Conservation (phyloP, 2,113 vertebrate genomes). For the Dolichotis patagonum region DNA sequence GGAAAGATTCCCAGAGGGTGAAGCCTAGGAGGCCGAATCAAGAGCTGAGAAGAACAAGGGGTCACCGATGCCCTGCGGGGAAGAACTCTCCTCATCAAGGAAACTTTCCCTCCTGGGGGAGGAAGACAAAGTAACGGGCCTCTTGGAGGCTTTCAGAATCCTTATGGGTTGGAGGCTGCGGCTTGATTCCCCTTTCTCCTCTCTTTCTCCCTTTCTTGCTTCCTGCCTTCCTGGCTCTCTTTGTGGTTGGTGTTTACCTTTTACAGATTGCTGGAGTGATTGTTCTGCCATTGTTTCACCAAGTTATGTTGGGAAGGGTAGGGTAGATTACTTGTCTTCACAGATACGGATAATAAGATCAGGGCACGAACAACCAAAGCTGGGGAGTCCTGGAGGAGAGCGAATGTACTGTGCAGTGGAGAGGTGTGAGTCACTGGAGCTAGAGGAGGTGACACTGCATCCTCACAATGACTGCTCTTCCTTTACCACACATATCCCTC, state of each 20-base stretch:
- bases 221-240: no score
- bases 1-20: neutral
- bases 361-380: neutral
- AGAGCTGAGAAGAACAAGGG: neutral
- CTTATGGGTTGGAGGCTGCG: neutral
- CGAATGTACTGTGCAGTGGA: neutral
- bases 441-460: neutral
- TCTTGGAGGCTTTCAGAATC: neutral
- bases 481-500: neutral
- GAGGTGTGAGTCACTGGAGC: neutral
- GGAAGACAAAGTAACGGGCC: neutral
- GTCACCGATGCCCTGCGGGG: neutral
- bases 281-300: neutral
- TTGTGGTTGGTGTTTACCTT: neutral
- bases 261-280: neutral
- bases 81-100: neutral
- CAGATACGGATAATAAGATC: neutral
- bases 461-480: neutral
- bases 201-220: accelerated
- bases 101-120: neutral
- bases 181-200: neutral
- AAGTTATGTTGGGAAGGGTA: neutral
- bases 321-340: neutral
- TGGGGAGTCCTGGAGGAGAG: neutral
- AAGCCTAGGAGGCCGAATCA: neutral